A percentile compares a stretch with the other conserved stretches of the same genome.
These are phyloP conservation scores for Notothenia coriiceps DNA, from an alignment of 2,113 vertebrate genomes.

Conservation along the genomic window DNA sequence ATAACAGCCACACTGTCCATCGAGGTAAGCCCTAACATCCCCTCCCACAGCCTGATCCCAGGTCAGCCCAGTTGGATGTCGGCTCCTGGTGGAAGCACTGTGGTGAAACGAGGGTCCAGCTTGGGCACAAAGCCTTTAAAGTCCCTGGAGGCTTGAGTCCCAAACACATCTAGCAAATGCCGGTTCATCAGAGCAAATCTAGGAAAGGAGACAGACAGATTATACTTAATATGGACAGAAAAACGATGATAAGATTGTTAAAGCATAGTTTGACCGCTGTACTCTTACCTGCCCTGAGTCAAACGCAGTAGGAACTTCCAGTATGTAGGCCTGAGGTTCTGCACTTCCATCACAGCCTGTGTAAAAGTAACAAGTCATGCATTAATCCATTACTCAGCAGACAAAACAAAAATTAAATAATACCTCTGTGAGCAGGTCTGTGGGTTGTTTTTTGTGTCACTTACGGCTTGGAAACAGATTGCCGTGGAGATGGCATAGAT, in stretches of 20 bases:
- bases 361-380: constrained; percentile 19
- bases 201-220: not conserved
- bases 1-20: constrained; percentile 22
- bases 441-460: constrained; percentile 58
- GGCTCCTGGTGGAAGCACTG: constrained; percentile 81
- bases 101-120: constrained; percentile 89
- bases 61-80: constrained; percentile 87
- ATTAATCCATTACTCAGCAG: not conserved
- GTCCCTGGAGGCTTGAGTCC: constrained; percentile 92
- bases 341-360: constrained; percentile 98
- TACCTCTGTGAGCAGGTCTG: not conserved
- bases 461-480: constrained; percentile 98
- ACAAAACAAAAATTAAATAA: not conserved
- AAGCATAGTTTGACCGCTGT: not conserved
- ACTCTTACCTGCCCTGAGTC: constrained; percentile 93
- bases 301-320: constrained; percentile 97
- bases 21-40: constrained; percentile 29
- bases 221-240: not conserved
- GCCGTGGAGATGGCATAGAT: constrained; percentile 97
- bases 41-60: constrained; percentile 1
- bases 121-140: constrained; percentile 91
- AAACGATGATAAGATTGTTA: not conserved
- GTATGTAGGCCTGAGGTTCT: constrained; percentile 94
- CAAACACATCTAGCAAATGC: constrained; percentile 92
- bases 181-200: constrained; percentile 97